Evolutionary conservation across 2,888 invertebrate species (phyloP), one percentile per base, ranked within the genome.

Genomic region (Zhengitettix transpicula): DNA sequence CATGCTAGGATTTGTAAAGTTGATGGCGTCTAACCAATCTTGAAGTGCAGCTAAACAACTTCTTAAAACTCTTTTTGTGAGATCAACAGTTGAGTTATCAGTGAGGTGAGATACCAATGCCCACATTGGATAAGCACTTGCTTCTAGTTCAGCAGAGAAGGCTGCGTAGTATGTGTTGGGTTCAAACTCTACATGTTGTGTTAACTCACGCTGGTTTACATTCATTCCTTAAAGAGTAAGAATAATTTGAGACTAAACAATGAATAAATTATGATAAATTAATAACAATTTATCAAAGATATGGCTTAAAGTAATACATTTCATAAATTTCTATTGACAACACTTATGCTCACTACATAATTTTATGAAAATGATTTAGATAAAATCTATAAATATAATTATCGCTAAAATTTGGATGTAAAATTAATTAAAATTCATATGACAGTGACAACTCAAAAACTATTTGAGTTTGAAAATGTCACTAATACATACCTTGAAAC

Each of bases 111-210:
- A 86, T 59, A 95, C 87, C 61, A 97, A 81, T 14, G 94, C 92
- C 96, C 96, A 97, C 95, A 97, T 94, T 1, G 96, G 95, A 75
- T 95, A 93, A 14, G 96, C 93, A 68, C 93, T 93, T 40, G 95
- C 94, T 76, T 98, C 97, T 66, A 97, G 76, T 77, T 98, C 97
- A 66, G 96, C 96, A 63, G 94, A 93, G 77, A 97, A 98, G 42
- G 97, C 95, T 55, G 96, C 94, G 76, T 96, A 97, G 76, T 97
- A 98, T 15, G 94, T 92, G 65, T 92, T 93, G 53, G 95, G 94
- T 74, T 98, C 97, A 77, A 91, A 95, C 77, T 97, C 96, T 15
- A 97, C 88, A 75, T 97, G 97, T 58, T 89, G 87, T 67, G 82
- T 85, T 65, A 91, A 77, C 74, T 96, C 94, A 64, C 95, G 82